Percentiles rank a stretch among this genome's conserved stretches.
Evolutionary conservation across 2,797 vertebrate species (phyloP).

Genomic region (Xerus rutilus): DNA sequence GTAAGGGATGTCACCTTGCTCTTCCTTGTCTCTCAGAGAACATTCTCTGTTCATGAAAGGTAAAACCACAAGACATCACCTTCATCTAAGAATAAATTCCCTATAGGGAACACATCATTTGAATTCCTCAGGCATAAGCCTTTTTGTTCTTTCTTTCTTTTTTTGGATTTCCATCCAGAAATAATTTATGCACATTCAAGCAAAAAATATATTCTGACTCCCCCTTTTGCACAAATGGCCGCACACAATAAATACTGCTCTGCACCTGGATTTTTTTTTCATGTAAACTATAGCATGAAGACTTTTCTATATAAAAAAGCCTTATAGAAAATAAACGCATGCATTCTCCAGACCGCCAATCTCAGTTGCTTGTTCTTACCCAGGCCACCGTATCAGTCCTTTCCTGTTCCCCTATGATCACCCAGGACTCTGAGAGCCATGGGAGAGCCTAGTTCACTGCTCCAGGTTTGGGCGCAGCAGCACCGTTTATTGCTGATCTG

Average conservation of each 20-base stretch:
- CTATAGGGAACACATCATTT: background rate
- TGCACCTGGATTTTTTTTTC: background rate
- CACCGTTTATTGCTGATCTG: background rate
- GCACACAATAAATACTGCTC: background rate
- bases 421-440: background rate
- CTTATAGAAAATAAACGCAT: background rate
- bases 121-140: slow-evolving; percentile 47
- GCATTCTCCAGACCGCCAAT: background rate
- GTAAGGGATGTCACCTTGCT: background rate
- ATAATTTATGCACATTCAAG: slow-evolving; percentile 56
- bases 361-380: background rate
- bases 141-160: slow-evolving; percentile 27
- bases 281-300: background rate
- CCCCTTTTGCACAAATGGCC: slow-evolving; percentile 25
- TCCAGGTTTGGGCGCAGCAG: background rate
- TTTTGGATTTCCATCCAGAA: slow-evolving; percentile 61
- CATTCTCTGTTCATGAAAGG: slow-evolving; percentile 15
- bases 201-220: background rate
- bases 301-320: background rate
- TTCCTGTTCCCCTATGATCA: background rate
- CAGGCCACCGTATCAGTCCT: background rate
- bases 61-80: slow-evolving; percentile 26
- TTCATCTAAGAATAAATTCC: slow-evolving; percentile 57
- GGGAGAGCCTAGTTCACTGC: background rate
- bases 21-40: slow-evolving; percentile 2